These are phyloP conservation scores for Varanus salvator DNA, from an alignment of 2,113 vertebrate genomes.

Conservation along the genomic window DNA sequence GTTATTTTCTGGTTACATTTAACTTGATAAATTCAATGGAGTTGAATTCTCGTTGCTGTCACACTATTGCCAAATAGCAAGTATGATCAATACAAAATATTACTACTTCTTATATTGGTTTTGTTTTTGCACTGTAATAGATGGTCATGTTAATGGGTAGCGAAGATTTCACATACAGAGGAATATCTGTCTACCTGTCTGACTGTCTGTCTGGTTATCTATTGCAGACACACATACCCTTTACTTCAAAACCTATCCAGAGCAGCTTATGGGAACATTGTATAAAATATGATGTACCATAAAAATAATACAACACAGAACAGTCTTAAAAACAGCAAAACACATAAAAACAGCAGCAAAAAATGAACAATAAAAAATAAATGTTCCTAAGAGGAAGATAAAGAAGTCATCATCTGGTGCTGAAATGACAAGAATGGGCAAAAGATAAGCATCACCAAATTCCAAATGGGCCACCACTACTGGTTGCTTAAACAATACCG, in stretches of 20 bases:
- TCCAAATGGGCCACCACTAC: background rate
- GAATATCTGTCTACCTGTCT: background rate
- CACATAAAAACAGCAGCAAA: background rate
- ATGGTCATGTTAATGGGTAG: background rate
- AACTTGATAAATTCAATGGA: background rate
- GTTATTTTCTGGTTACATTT: constrained; percentile 23
- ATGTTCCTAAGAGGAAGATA: background rate
- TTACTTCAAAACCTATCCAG: background rate
- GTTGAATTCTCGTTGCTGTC: background rate
- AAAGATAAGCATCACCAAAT: background rate
- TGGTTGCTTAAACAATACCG: background rate
- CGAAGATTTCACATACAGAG: background rate
- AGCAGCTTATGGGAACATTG: background rate
- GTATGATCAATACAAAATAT: background rate
- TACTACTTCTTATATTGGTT: rapidly evolving
- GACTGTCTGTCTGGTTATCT: background rate
- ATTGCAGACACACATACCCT: background rate
- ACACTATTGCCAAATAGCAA: background rate
- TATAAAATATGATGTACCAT: background rate
- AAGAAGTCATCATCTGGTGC: background rate
- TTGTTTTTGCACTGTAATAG: background rate
- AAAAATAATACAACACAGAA: background rate
- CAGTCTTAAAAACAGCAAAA: background rate
- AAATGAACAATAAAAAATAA: background rate
- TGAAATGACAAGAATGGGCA: background rate